Base-by-base conservation (phyloP, 2,888 invertebrate genomes). In the Tenthredo scrophulariae region DNA sequence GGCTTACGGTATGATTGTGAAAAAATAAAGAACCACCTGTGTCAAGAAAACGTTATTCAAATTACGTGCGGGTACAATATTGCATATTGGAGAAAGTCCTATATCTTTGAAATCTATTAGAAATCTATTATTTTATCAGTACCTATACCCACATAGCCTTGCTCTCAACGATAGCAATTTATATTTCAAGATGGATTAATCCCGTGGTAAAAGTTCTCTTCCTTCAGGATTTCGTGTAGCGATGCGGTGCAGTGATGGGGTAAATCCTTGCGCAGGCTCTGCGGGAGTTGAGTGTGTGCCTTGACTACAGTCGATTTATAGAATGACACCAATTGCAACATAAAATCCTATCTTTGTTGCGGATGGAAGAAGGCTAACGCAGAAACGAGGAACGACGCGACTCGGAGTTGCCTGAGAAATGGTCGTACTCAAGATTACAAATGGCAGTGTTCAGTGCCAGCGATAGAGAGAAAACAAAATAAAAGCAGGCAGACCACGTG, bases 371-470 rank as follows among this genome's bases (percentile, higher is more conserved):
- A 87, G 86, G 86, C 87, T 87, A 87, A 87, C 84, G 88, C 87
- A 85, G 84, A 80, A 85, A 65, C 54, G 87, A 88, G 87, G 84
- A 70, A 22, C 33, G 77, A 29, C 58, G 37, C 50, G 84, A 54
- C 40, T 62, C 58, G 79, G 65, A 33, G 37, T 87, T 87, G 86
- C 85, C 89, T 91, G 92, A 92, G 91, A 92, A 92, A 92, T 91
- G 91, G 89, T 88, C 86, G 87, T 90, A 87, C 90, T 91, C 88
- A 85, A 87, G 87, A 90, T 91, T 92, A 92, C 92, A 92, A 92
- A 92, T 92, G 90, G 89, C 87, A 85, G 87, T 88, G 87, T 88
- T 89, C 88, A 86, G 86, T 87, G 86, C 86, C 86, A 87, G 84
- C 88, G 89, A 89, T 89, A 86, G 87, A 88, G 88, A 87, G 88